Base-by-base conservation (phyloP, 1,140 invertebrate genomes). In the Camponotus vicinus region DNA sequence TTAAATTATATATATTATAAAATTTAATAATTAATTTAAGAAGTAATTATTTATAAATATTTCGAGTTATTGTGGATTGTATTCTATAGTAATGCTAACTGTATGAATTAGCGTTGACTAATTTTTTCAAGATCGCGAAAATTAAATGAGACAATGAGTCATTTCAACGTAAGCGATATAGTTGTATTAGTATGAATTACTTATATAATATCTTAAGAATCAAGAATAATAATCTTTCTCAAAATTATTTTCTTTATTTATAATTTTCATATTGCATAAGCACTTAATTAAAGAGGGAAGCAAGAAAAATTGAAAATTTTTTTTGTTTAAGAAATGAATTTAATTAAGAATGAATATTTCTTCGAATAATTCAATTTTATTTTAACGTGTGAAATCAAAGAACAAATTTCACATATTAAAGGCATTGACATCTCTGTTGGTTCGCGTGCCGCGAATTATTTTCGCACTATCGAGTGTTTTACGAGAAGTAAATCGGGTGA, bases 391-490 rank as follows among this genome's bases (percentile, higher is more conserved):
- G 45, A 49, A 73, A 55, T 34, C 8, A 11, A 37, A 71, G 27
- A 7, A 32, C 37, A 57, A 42, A 45, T 49, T 75, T 59, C 40
- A 21, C 42, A 61, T 27, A 73, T 45, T 21, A 32, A 34, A 83
- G 42, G 49, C 40, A 13, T 83, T 73, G 69, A 63, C 69, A 37
- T 75, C 7, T 15, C 40, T 32, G n/a, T 15, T 61, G 67, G 7
- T 73, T 61, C 42, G 52, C 55, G 32, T 55, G 40, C n/a, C 55
- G 27, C 40, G 79, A 83, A 83, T 83, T 83, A 83, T 83, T 83
- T 63, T 83, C 40, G 80, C 67, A 45, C 79, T 55, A 42, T 69
- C 34, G 66, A 70, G 21, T 59, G 7, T 70, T 70, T 55, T 21
- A 37, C 55, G 79, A 75, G 18, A 49, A 63, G 32, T 83, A 83